A percentile compares a stretch with the other conserved stretches of the same genome.
Conservation (phyloP, 2,797 vertebrate species). For the Sebastes dallii region DNA sequence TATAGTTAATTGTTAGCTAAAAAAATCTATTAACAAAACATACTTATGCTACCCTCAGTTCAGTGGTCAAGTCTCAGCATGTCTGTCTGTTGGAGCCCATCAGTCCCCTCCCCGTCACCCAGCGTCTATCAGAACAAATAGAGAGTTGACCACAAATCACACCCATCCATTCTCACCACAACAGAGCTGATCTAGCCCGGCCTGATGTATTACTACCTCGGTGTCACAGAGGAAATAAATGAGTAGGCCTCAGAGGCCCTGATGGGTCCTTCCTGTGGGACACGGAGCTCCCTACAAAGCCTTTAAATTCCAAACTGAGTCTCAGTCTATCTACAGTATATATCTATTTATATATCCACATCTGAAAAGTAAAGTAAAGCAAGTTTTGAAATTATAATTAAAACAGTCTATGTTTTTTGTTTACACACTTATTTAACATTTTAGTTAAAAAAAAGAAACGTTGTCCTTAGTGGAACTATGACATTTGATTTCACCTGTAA, state of each 20-base stretch:
- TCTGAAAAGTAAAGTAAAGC: neutral
- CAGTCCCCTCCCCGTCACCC: slow-evolving; percentile 4
- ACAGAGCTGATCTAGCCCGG: slow-evolving; percentile 47
- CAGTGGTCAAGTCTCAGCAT: slow-evolving; percentile 13
- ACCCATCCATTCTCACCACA: slow-evolving; percentile 42
- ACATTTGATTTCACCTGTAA: neutral
- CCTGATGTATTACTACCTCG: slow-evolving; percentile 56
- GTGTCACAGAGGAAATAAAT: slow-evolving; percentile 56
- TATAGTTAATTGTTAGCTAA: neutral
- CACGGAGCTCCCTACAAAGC: neutral
- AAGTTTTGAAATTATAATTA: neutral
- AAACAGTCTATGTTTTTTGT: neutral
- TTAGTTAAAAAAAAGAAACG: neutral
- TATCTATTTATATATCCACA: neutral
- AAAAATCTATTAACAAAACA: neutral
- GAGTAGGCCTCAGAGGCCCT: slow-evolving; percentile 7
- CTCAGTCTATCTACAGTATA: neutral
- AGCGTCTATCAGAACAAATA: slow-evolving; percentile 47
- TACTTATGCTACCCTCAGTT: neutral
- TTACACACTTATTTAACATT: neutral
- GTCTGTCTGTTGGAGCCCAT: slow-evolving; percentile 25
- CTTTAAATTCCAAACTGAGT: neutral
- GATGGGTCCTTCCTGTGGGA: neutral
- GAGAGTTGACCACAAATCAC: slow-evolving; percentile 63
- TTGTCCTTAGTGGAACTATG: neutral